Evolutionary conservation across 2,888 invertebrate genomes (phyloP), one percentile per base, ranked within the genome.

Genomic region (Drosophila subquinaria): DNA sequence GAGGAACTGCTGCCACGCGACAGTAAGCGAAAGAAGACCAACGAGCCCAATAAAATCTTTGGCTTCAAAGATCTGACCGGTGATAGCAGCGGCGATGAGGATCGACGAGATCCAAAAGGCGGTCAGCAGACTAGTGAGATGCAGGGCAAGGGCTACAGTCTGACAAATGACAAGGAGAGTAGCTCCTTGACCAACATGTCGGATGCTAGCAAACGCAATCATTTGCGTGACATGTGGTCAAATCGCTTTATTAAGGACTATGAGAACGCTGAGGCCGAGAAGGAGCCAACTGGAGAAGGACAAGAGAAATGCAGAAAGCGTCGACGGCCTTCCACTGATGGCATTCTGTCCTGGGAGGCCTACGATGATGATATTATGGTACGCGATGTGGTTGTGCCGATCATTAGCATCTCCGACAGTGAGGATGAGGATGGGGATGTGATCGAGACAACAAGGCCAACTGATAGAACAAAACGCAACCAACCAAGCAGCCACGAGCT

Each of bases 301-400:
- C 8, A 10, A 4, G 20, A 11, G 27, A 38, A 57, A 8, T 8
- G 55, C 5, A 30, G 5, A 0, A 91, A 92, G 63, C 90, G 89
- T 23, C 85, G 84, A 1, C 87, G 89, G 1, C 3, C 77, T 1
- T 81, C 88, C 2, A 27, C 6, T 0, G 53, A 13, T 0, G 56
- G 61, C 0, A 30, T 59, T 2, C 20, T 40, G 13, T 10, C 27
- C 55, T 48, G 86, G 90, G 86, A 85, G 52, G 50, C 57, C 10
- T 76, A 90, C 5, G 92, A 92, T 59, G 90, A 92, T 4, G 93
- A 92, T 42, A 64, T 93, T 0, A 81, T 90, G 87, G 40, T 92
- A 0, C 68, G 81, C 3, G 85, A 90, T 15, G 66, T 30, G 17
- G 53, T 4, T 35, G 56, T 10, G 1, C 10, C 77, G 1, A 23